These are phyloP conservation scores for Diadromus collaris DNA, from an alignment of 2,888 invertebrate species.

Conservation along the genomic window DNA sequence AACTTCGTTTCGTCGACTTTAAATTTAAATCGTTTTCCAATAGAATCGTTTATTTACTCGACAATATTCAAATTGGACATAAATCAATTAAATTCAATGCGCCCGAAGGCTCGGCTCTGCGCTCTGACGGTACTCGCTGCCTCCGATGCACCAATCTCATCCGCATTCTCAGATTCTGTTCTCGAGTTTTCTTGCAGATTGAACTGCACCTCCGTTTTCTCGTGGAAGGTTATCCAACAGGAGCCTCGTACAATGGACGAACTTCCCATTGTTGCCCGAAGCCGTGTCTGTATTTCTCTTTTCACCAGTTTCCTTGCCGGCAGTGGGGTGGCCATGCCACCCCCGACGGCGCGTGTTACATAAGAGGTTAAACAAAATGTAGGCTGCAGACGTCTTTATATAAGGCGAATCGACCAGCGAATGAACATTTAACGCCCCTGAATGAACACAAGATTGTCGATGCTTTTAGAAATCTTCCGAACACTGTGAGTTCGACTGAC, in stretches of 20 bases:
- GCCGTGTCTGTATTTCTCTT: background rate
- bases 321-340: background rate
- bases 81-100: slow-evolving; percentile 26
- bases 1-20: slow-evolving; percentile 11
- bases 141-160: background rate
- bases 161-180: slow-evolving; percentile 22
- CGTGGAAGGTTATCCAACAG: slow-evolving; percentile 70
- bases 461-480: background rate
- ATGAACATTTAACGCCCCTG: background rate
- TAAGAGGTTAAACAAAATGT: slow-evolving; percentile 36
- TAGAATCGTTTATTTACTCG: slow-evolving; percentile 13
- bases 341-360: slow-evolving; percentile 28
- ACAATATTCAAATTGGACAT: slow-evolving; percentile 21
- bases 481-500: background rate
- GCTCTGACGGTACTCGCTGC: background rate
- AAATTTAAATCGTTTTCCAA: slow-evolving; percentile 14
- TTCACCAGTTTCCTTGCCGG: slow-evolving; percentile 3
- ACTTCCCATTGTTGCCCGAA: slow-evolving; percentile 74
- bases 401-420: background rate
- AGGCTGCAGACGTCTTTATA: slow-evolving; percentile 17
- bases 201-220: slow-evolving; percentile 13
- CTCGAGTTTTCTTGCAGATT: slow-evolving; percentile 16
- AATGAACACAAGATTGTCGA: background rate
- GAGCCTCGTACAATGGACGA: slow-evolving; percentile 73
- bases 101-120: background rate